Conservation (phyloP, 2,113 vertebrate species). For the Vulpes lagopus region DNA sequence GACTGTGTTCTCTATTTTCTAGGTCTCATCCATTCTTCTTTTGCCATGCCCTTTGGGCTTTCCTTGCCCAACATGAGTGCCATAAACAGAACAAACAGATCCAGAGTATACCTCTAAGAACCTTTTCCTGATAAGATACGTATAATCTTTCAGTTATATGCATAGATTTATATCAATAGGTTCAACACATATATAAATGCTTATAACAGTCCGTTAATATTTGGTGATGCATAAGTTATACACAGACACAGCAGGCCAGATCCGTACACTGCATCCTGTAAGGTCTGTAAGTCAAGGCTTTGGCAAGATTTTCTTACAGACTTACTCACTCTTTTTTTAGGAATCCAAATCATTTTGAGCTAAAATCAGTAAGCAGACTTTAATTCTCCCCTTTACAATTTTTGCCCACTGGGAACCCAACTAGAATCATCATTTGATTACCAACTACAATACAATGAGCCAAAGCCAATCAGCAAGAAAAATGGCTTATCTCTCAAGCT, state of each 20-base stretch:
- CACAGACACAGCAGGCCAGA: neutral
- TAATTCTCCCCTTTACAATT: neutral
- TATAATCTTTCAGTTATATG: neutral
- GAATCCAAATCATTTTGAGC: slow-evolving; percentile 43
- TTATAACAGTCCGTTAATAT: neutral
- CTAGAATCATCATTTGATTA: neutral
- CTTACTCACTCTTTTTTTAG: slow-evolving; percentile 29
- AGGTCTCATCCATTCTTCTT: neutral
- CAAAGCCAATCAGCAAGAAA: neutral
- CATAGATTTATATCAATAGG: slow-evolving; percentile 31
- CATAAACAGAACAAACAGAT: slow-evolving; percentile 59
- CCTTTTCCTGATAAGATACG: neutral
- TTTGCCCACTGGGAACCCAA: neutral
- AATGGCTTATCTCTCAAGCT: neutral
- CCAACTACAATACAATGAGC: neutral
- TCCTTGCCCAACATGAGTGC: slow-evolving; percentile 33
- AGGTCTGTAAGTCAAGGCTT: neutral
- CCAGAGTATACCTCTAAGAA: slow-evolving; percentile 49
- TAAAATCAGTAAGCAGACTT: slow-evolving; percentile 44
- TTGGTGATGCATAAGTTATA: slow-evolving; percentile 8
- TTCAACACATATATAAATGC: slow-evolving; percentile 17
- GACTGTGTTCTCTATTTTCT: neutral
- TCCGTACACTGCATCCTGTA: neutral
- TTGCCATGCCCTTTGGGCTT: neutral
- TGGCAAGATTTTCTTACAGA: neutral